These are phyloP conservation scores for Zaprionus ghesquierei DNA, from an alignment of 1,140 invertebrate genomes.

Conservation along the genomic window DNA sequence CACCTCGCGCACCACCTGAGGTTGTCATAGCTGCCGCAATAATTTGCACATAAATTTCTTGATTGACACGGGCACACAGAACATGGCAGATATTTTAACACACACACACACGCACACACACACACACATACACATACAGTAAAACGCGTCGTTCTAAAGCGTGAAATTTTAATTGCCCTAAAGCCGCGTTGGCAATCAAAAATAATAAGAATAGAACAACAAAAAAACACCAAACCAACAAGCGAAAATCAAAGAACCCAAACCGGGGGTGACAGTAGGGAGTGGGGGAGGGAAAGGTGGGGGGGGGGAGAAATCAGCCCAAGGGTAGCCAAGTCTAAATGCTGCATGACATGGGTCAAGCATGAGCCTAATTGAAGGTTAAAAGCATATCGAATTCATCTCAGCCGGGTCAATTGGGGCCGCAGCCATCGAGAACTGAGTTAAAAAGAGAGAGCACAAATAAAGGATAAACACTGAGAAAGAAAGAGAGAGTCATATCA, in stretches of 20 bases:
- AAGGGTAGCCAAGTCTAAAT: constrained; percentile 22
- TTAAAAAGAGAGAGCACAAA: not conserved
- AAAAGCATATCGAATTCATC: constrained; percentile 20
- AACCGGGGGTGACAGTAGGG: not conserved
- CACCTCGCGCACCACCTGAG: constrained; percentile 56
- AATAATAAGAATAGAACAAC: constrained; percentile 23
- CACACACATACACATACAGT: not conserved
- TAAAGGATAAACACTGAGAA: not conserved
- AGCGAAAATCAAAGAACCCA: constrained; percentile 8
- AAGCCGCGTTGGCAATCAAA: constrained; percentile 38
- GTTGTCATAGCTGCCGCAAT: constrained; percentile 69
- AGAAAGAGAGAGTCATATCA: not conserved
- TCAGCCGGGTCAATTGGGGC: not conserved
- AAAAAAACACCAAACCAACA: constrained; percentile 9
- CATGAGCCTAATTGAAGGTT: constrained; percentile 23
- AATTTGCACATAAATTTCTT: constrained; percentile 65
- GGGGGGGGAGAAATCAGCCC: not conserved
- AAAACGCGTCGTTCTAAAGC: constrained; percentile 42
- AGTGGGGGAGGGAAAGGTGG: not conserved
- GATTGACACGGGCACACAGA: constrained; percentile 36
- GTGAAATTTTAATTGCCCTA: constrained; percentile 76
- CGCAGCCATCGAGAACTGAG: not conserved
- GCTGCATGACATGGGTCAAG: constrained; percentile 36
- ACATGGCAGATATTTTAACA: constrained; percentile 1
- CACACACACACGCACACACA: constrained; percentile 7